A percentile compares a stretch with the other conserved stretches of the same genome.
These are phyloP conservation scores for Aphelocoma coerulescens DNA, from an alignment of 2,113 vertebrate genomes.

Conservation along the genomic window DNA sequence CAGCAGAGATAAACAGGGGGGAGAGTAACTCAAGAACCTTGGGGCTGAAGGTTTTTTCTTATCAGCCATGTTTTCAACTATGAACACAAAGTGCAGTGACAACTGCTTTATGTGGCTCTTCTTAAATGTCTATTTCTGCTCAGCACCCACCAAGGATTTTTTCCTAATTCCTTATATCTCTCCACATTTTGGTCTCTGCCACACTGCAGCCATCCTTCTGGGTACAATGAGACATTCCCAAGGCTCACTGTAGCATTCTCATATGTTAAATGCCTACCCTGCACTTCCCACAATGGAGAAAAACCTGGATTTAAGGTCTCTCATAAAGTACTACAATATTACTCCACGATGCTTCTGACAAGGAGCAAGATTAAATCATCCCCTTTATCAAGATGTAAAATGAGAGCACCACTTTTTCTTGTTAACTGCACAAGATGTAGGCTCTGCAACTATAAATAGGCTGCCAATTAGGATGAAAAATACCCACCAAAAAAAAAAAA, in stretches of 20 bases:
- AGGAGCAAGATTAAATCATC: conserved; percentile 42
- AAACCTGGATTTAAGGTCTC: neutral
- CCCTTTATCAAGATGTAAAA: neutral
- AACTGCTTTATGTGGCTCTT: neutral
- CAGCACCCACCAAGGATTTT: neutral
- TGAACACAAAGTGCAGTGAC: neutral
- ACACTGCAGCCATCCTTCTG: neutral
- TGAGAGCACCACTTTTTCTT: neutral
- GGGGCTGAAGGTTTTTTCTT: neutral
- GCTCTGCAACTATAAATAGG: neutral
- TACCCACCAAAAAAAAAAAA: neutral
- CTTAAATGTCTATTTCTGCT: neutral
- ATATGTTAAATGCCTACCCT: neutral
- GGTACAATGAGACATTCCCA: neutral
- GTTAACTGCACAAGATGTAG: neutral
- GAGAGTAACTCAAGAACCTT: neutral
- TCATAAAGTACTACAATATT: neutral
- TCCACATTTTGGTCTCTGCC: neutral
- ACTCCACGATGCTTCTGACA: neutral
- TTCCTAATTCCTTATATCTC: neutral
- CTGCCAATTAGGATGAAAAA: neutral
- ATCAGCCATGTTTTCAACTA: neutral
- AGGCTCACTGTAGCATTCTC: neutral
- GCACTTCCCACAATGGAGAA: neutral
- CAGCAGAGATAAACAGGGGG: neutral